Conservation (phyloP, 2,797 vertebrate species). For the Tachyglossus aculeatus region DNA sequence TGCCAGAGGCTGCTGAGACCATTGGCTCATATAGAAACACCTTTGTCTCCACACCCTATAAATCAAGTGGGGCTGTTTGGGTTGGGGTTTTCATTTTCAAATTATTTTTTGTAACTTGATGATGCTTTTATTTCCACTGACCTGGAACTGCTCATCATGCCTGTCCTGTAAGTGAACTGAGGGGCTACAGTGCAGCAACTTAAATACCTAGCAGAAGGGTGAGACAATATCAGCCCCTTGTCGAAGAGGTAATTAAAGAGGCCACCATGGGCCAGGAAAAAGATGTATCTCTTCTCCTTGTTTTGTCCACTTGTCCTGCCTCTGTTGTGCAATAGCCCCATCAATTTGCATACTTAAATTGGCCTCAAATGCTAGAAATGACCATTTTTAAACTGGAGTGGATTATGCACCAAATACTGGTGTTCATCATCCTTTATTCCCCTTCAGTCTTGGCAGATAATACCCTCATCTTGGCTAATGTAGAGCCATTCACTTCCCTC, state of each 20-base stretch:
- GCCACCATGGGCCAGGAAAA: conserved; percentile 5
- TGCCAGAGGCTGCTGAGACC: conserved; percentile 3
- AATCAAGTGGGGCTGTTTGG: background rate
- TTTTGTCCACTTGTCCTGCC: too few species aligned
- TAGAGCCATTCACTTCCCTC: too few species aligned
- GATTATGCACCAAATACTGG: too few species aligned
- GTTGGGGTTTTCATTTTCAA: background rate
- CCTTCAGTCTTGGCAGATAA: too few species aligned
- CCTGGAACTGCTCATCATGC: conserved; percentile 21
- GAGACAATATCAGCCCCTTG: conserved; percentile 51
- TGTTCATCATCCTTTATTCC: too few species aligned
- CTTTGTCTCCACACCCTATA: background rate
- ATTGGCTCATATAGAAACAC: background rate
- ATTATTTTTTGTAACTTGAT: background rate
- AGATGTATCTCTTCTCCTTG: too few species aligned
- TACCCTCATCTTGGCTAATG: too few species aligned
- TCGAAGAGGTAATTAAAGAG: conserved; percentile 32
- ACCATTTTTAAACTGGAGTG: too few species aligned
- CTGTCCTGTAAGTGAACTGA: conserved; percentile 31
- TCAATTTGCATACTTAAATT: too few species aligned
- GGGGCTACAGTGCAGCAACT: conserved; percentile 17
- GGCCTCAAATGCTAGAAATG: too few species aligned
- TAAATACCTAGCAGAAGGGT: conserved; percentile 43
- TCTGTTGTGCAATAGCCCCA: too few species aligned
- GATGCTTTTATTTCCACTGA: background rate